A percentile compares a stretch with the other conserved stretches of the same genome.
Conservation (phyloP, 2,797 vertebrate species). For the Ispidina lecontei region DNA sequence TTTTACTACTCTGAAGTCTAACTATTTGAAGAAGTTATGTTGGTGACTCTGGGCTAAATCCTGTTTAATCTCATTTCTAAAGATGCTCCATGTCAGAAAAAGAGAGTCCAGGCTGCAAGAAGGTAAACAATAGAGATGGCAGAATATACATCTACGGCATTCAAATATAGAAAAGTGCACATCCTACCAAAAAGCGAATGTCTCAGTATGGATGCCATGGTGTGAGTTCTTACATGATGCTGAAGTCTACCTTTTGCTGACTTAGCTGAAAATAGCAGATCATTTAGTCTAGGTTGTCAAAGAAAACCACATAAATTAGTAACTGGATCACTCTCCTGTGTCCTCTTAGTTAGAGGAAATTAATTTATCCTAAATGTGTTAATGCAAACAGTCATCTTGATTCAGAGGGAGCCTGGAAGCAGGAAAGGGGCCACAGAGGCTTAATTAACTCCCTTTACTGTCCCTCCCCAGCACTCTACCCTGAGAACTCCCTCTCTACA, state of each 20-base stretch:
- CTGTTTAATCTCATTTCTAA: not conserved
- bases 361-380: not conserved
- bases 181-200: not conserved
- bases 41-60: slow-evolving; percentile 31
- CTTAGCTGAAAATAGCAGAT: not conserved
- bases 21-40: slow-evolving; percentile 45
- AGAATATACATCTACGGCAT: not conserved
- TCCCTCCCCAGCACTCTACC: not conserved
- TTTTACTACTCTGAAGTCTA: slow-evolving; percentile 38
- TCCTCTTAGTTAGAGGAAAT: not conserved
- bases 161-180: not conserved
- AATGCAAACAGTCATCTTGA: not conserved
- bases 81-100: not conserved
- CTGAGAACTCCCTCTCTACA: not conserved
- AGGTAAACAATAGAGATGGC: not conserved
- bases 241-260: not conserved
- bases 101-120: not conserved
- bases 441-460: not conserved
- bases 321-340: not conserved
- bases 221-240: not conserved
- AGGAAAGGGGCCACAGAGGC: not conserved
- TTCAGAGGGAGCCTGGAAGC: not conserved
- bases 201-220: not conserved
- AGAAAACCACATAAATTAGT: not conserved
- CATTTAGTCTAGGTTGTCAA: not conserved